A percentile compares a stretch with the other conserved stretches of the same genome.
phyloP scores from a whole-genome alignment of 2,888 invertebrate genomes.

The Chydorus sphaericus region DNA sequence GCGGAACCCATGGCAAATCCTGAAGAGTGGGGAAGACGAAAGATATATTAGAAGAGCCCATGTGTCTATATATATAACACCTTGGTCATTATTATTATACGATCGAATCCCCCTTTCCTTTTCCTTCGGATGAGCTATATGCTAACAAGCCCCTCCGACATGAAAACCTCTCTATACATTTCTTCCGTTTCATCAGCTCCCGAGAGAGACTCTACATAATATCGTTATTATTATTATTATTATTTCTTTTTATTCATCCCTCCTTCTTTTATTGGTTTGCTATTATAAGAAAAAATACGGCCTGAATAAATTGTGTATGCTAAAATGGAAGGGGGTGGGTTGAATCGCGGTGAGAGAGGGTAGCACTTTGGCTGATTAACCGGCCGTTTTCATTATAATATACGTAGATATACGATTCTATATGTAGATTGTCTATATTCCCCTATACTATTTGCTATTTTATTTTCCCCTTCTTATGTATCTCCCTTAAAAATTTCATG shows the following conservation, averaged over 20 bases:
- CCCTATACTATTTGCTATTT: neutral
- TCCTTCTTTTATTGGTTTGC: neutral
- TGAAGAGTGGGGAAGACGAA: neutral
- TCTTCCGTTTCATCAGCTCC: neutral
- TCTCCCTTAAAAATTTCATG: neutral
- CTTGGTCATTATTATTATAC: neutral
- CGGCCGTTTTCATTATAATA: neutral
- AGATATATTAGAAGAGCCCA: neutral
- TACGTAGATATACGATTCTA: too few relatives aligned
- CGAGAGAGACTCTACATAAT: too few relatives aligned
- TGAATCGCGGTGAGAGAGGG: neutral
- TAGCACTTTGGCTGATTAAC: slow-evolving; percentile 4
- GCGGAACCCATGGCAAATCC: neutral
- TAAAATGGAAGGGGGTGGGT: too few relatives aligned
- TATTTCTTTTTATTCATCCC: neutral
- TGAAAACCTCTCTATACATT: neutral
- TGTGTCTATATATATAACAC: neutral
- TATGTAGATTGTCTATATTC: too few relatives aligned
- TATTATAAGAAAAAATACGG: neutral
- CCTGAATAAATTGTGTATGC: neutral
- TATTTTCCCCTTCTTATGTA: neutral
- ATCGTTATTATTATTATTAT: too few relatives aligned
- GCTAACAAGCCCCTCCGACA: neutral
- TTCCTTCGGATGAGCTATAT: neutral
- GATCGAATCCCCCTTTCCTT: neutral